Conservation (phyloP, 2,888 invertebrate genomes). For the Synanthedon andrenaeformis region DNA sequence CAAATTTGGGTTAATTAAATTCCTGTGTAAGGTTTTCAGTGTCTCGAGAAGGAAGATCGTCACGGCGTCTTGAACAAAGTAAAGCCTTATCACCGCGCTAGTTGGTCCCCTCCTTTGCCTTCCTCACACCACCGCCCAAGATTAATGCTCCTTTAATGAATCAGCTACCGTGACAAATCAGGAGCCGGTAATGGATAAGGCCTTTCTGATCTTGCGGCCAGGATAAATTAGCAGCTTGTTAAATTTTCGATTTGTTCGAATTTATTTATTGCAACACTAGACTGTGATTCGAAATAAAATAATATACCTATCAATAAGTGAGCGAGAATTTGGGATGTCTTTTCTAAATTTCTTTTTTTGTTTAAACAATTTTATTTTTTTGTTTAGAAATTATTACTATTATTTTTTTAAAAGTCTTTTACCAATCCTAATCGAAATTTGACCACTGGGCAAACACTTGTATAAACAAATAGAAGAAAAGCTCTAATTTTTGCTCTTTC, state of each 20-base stretch:
- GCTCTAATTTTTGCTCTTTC: too few species aligned
- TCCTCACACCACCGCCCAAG: constrained; percentile 27
- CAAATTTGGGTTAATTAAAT: constrained; percentile 61
- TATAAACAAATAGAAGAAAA: too few species aligned
- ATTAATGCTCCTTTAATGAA: constrained; percentile 59
- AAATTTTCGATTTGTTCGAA: constrained; percentile 25
- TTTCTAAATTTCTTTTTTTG: too few species aligned
- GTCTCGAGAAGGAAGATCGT: constrained; percentile 35
- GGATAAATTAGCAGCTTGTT: constrained; percentile 42
- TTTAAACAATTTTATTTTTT: too few species aligned
- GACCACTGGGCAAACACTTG: too few species aligned
- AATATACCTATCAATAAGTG: too few species aligned
- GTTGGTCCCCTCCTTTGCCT: constrained; percentile 21
- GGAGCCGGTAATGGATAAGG: constrained; percentile 51
- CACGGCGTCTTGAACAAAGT: constrained; percentile 53
- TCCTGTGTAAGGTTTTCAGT: constrained; percentile 46
- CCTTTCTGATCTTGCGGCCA: constrained; percentile 43
- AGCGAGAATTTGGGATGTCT: too few species aligned
- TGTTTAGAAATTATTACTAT: too few species aligned
- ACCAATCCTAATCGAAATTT: too few species aligned
- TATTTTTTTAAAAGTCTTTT: not conserved
- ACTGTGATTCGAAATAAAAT: too few species aligned
- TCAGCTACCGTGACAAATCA: constrained; percentile 63
- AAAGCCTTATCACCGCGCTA: constrained; percentile 45
- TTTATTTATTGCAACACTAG: constrained; percentile 1